Base-by-base conservation (phyloP, 1,140 invertebrate species). In the Maconellicoccus hirsutus region DNA sequence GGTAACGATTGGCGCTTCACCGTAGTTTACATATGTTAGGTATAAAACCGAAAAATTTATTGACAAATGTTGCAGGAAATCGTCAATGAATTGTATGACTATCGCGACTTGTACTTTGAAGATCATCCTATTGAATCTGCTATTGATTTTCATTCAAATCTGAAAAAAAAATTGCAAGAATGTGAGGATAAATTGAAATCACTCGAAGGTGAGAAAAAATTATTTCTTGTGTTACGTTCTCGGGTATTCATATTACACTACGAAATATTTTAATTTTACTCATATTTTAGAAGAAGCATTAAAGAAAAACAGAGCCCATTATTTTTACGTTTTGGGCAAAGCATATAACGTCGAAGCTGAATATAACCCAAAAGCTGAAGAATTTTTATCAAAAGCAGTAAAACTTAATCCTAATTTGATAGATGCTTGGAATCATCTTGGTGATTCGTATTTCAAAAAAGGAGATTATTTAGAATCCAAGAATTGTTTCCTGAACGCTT, bases 361-460 rank as follows among this genome's bases (percentile, higher is more conserved):
- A 33, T 90, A 87, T 79, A 84, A 85, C 75, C 79, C 84, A 29
- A 83, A 88, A 75, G 89, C 90, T 0, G 86, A 88, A 73, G 87
- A 90, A 75, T 81, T 85, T 27, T 79, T 94, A 22, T 89, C 89
- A 27, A 91, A 91, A 81, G 87, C 91, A 63, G 87, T 94, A 0
- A 94, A 94, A 81, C 80, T 94, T 19, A 88, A 93, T 77, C 91
- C 91, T 14, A 89, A 87, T 74, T 80, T 89, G 71, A 83, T 90
- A 0, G 87, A 91, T 72, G 92, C 91, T 4, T 95, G 92, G 92
- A 94, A 94, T 78, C 88, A 93, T 77, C 81, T 96, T 10, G 93
- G 92, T 6, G 91, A 93, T 79, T 92, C 89, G 78, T 93, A 92
- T 79, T 94, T 90, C 87, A 94, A 94, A 78, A 90, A 90, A 78